Evolutionary conservation across 2,797 vertebrate genomes (phyloP), one percentile per base, ranked within the genome.

Genomic region (Enteromius viviparus): DNA sequence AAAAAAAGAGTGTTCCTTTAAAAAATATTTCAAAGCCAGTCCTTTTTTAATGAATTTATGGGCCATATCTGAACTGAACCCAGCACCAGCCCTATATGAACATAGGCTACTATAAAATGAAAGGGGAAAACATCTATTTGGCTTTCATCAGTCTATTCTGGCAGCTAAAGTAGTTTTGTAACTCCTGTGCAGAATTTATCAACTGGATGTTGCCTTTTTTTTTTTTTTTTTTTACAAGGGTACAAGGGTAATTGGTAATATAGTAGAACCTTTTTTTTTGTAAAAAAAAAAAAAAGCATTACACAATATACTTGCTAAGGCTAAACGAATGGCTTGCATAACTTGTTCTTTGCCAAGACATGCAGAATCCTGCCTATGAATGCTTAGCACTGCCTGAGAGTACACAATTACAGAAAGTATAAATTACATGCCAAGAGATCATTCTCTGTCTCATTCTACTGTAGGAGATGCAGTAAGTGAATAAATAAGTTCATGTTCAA

Each of bases 321-420:
- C 26, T 72, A 77, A 86, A 80, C 81, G 58, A 75, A 77, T 77
- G 82, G 87, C 60, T 82, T 86, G 81, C 87, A 84, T 86, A 88
- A 88, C 91, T 89, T 21, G 17, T 55, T 87, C 81, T 84, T 85
- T 85, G 87, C 82, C 47, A 79, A 83, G 82, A 90, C 92, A 70
- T 92, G 93, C 87, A 81, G 42, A 6, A 55, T 83, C 87, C 88
- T 85, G 89, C 77, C 79, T 55, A 49, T 14, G 34, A 65, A 76
- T 49, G 42, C 68, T 58, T 66, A 80, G 53, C 19, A 10, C 12
- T 82, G 78, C 45, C 23, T 21, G 58, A 75, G 32, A 21, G 10
- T 40, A 68, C 2, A 29, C 34, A 21, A 75, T 34, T 42, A 49
- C 45, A 75, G 45, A 77, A 47, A 26, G 14, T 29, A 68, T 42